phyloP scores from a whole-genome alignment of 2,113 vertebrate species.

The Fulmarus glacialis region DNA sequence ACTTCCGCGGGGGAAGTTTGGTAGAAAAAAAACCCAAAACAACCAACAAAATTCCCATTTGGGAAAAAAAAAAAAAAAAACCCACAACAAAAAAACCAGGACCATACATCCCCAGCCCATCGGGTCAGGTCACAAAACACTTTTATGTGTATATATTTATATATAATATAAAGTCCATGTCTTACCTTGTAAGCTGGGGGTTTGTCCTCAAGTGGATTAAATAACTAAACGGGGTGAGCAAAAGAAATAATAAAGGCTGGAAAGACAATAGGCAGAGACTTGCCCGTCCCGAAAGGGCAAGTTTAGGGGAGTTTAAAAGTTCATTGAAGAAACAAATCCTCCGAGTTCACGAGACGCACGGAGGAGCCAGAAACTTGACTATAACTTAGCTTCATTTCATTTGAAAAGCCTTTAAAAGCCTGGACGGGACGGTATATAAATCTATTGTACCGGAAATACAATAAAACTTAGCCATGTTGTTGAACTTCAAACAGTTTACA shows the following conservation, averaged over 20 bases:
- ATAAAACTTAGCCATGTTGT: conserved; percentile 75
- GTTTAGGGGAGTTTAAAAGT: conserved; percentile 34
- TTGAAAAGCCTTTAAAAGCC: neutral
- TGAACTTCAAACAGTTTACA: conserved; percentile 76
- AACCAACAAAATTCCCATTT: neutral
- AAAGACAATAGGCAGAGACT: neutral
- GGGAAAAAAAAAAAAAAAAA: neutral
- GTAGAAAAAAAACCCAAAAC: neutral
- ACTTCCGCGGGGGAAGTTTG: neutral
- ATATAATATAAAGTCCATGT: neutral
- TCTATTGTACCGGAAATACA: conserved; percentile 72
- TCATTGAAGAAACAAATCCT: neutral
- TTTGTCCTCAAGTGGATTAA: neutral
- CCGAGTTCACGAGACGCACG: neutral
- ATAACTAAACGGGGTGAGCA: neutral
- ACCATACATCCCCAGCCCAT: rapidly evolving
- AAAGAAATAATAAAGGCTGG: neutral
- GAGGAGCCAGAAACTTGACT: neutral
- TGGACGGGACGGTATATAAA: conserved; percentile 54
- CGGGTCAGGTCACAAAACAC: neutral
- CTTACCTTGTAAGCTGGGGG: neutral
- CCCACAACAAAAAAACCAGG: too few relatives aligned
- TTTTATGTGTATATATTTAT: neutral
- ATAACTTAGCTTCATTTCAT: neutral
- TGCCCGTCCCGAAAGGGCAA: neutral